Percentiles rank a stretch among this genome's conserved stretches.
Conservation (phyloP, 1,140 invertebrate genomes). For the Drosophila watanabei region DNA sequence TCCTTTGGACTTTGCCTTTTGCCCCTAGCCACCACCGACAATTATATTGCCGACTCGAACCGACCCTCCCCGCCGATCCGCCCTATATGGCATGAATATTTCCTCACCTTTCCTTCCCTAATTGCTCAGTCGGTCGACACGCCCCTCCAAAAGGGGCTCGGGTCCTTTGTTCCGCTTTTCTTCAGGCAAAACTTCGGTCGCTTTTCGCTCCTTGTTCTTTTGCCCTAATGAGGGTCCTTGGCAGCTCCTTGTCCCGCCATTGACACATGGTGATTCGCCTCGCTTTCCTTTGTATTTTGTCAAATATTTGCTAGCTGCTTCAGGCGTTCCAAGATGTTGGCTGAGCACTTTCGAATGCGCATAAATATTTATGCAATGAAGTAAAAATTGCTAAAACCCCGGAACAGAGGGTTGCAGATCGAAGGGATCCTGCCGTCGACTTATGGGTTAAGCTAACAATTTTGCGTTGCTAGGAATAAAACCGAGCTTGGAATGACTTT, state of each 20-base stretch:
- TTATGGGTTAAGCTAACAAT: constrained; percentile 1
- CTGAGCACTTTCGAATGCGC: constrained; percentile 70
- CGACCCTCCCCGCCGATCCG: constrained; percentile 20
- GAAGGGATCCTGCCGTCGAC: neutral
- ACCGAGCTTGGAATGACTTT: constrained; percentile 17
- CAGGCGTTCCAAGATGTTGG: constrained; percentile 47
- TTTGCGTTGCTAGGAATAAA: neutral
- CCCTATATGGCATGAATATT: constrained; percentile 12
- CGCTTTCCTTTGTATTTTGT: constrained; percentile 56
- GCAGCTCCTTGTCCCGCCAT: constrained; percentile 61
- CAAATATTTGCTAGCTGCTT: constrained; percentile 68
- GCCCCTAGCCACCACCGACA: constrained; percentile 29
- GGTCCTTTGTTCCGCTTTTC: constrained; percentile 60
- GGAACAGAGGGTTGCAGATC: constrained; percentile 25
- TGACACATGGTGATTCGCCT: constrained; percentile 65
- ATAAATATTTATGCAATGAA: constrained; percentile 82
- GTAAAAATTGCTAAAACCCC: constrained; percentile 61
- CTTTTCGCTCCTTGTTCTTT: constrained; percentile 62
- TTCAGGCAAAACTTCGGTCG: constrained; percentile 36
- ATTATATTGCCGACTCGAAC: constrained; percentile 20
- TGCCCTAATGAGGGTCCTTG: constrained; percentile 79
- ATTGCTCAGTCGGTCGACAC: constrained; percentile 75
- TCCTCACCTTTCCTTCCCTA: constrained; percentile 34
- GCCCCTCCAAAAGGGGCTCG: constrained; percentile 49
- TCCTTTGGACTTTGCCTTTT: constrained; percentile 45